These are phyloP conservation scores for Dermatemys mawii DNA, from an alignment of 2,113 vertebrate species.

Conservation along the genomic window DNA sequence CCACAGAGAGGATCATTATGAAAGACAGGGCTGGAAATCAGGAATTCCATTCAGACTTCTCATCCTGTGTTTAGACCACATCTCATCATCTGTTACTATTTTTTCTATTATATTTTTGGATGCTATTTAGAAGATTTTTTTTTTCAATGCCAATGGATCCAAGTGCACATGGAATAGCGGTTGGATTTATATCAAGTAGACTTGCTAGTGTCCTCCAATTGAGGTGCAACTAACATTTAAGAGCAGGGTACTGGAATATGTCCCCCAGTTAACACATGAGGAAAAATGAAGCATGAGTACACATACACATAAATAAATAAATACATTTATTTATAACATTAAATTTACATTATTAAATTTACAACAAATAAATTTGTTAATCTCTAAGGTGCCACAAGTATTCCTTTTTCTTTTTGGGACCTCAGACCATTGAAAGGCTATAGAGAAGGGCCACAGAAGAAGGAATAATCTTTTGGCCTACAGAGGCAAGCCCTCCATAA, in stretches of 20 bases:
- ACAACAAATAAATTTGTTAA: no score
- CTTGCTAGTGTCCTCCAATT: not conserved
- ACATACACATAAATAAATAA: no score
- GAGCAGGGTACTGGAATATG: no score
- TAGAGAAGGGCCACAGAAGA: not conserved
- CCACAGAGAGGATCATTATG: not conserved
- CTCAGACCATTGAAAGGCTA: not conserved
- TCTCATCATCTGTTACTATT: not conserved
- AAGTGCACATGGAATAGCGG: not conserved
- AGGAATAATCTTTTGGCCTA: not conserved
- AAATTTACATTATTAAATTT: no score
- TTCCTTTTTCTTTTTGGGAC: no score
- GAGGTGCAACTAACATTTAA: not conserved
- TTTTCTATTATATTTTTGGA: not conserved
- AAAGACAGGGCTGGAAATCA: not conserved
- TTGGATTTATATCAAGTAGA: not conserved
- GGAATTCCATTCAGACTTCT: not conserved
- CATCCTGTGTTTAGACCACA: not conserved
- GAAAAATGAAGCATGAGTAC: not conserved
- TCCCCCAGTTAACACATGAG: not conserved
- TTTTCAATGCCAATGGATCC: not conserved
- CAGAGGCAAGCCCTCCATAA: not conserved
- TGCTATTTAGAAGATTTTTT: not conserved
- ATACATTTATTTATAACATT: no score
- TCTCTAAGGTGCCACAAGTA: no score